Evolutionary conservation across 2,888 invertebrate genomes (phyloP).

Genomic region (Hesperia comma): DNA sequence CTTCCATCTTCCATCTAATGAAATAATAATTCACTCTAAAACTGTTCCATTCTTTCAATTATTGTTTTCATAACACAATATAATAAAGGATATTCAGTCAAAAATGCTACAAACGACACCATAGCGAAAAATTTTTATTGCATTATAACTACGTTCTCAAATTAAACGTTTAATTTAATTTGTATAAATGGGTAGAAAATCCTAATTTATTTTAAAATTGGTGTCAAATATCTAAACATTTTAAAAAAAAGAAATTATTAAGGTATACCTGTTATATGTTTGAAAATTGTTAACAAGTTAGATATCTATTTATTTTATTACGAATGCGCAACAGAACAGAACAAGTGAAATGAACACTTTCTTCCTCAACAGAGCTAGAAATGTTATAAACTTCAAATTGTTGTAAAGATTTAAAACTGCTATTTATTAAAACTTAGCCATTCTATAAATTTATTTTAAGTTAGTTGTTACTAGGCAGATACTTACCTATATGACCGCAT

Average conservation of each 20-base stretch:
- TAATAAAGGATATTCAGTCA: background rate
- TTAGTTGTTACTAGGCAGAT: background rate
- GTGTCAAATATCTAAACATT: background rate
- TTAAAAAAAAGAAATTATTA: too few species aligned
- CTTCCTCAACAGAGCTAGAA: constrained; percentile 50
- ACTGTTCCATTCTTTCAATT: background rate
- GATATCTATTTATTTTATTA: too few species aligned
- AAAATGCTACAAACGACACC: background rate
- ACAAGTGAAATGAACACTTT: constrained; percentile 7
- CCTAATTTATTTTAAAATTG: constrained; percentile 43
- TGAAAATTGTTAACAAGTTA: too few species aligned
- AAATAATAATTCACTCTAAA: background rate
- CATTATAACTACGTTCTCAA: background rate
- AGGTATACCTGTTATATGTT: too few species aligned
- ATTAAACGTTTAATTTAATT: constrained; percentile 44
- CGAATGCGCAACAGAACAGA: background rate
- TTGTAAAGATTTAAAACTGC: constrained; percentile 52
- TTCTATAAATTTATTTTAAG: background rate
- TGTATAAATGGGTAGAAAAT: constrained; percentile 59
- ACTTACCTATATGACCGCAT: constrained; percentile 1
- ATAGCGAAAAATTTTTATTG: background rate
- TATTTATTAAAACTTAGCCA: background rate
- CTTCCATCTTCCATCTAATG: constrained; percentile 1
- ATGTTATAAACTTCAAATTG: constrained; percentile 55
- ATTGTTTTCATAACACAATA: background rate